Conservation (phyloP, 2,113 vertebrate genomes). For the Pyxicephalus adspersus region DNA sequence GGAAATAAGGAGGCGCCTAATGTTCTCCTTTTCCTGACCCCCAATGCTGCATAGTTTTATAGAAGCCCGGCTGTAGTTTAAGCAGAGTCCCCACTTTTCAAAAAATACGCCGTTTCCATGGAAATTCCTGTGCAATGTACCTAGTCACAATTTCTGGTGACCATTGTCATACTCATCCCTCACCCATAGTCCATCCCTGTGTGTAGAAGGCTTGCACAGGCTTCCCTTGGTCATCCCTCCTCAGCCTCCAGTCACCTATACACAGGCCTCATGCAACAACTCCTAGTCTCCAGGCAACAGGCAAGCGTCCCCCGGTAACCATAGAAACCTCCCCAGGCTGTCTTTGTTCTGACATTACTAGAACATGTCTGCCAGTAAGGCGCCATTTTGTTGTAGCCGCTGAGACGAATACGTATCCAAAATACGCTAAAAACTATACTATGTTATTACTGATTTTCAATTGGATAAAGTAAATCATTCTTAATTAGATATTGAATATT, state of each 20-base stretch:
- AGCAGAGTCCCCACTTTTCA: too few relatives aligned
- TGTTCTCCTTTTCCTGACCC: too few relatives aligned
- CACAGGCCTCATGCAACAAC: background rate
- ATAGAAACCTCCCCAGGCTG: background rate
- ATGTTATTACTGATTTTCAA: too few relatives aligned
- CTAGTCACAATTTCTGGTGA: too few relatives aligned
- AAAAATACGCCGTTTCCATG: too few relatives aligned
- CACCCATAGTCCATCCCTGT: slow-evolving; percentile 73
- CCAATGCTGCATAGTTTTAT: too few relatives aligned
- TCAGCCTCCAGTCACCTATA: background rate
- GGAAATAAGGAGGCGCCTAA: too few relatives aligned
- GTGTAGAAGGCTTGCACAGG: slow-evolving; percentile 49
- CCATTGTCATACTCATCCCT: slow-evolving; percentile 57
- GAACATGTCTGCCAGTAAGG: background rate
- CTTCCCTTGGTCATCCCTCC: slow-evolving; percentile 70
- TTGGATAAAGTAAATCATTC: too few relatives aligned
- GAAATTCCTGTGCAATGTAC: too few relatives aligned
- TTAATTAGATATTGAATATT: too few relatives aligned
- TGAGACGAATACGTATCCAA: background rate
- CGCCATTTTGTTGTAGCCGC: slow-evolving; percentile 35
- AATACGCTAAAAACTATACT: too few relatives aligned
- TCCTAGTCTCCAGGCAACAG: background rate
- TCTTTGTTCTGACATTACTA: background rate
- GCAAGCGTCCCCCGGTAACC: background rate
- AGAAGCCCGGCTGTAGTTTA: too few relatives aligned